These are phyloP conservation scores for Tyto alba DNA, from an alignment of 2,113 vertebrate genomes.

Conservation along the genomic window DNA sequence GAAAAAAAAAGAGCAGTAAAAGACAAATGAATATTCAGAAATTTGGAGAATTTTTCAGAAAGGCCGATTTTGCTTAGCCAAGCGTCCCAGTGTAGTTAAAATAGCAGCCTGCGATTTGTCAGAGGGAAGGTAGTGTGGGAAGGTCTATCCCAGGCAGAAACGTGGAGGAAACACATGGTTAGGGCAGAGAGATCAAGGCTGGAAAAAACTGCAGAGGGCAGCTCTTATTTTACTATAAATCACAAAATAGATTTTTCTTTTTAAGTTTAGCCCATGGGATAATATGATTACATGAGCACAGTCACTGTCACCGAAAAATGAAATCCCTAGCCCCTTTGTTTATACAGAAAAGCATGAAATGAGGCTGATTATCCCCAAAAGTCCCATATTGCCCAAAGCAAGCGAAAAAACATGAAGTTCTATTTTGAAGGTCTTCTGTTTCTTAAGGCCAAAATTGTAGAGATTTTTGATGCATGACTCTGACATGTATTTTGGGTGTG, in stretches of 20 bases:
- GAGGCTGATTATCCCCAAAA: not conserved
- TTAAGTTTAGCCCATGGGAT: not conserved
- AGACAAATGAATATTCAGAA: too few relatives aligned
- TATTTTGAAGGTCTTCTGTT: not conserved
- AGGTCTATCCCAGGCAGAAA: not conserved
- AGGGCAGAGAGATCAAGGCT: not conserved
- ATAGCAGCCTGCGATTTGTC: not conserved
- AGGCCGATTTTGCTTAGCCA: not conserved
- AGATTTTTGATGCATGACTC: not conserved
- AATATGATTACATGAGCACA: not conserved
- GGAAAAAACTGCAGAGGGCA: not conserved
- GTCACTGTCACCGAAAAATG: not conserved
- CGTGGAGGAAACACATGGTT: rapidly evolving
- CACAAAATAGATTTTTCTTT: not conserved
- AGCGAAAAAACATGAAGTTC: not conserved
- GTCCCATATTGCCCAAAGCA: not conserved
- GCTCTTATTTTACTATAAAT: not conserved
- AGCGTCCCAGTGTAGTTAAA: not conserved
- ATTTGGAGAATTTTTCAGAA: not conserved
- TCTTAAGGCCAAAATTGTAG: not conserved
- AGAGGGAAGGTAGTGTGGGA: too few relatives aligned
- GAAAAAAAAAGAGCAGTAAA: not conserved
- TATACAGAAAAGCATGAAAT: not conserved
- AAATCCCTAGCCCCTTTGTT: not conserved
- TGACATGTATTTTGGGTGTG: not conserved